Base-by-base conservation (phyloP, 2,797 vertebrate species). In the Onychomys torridus region DNA sequence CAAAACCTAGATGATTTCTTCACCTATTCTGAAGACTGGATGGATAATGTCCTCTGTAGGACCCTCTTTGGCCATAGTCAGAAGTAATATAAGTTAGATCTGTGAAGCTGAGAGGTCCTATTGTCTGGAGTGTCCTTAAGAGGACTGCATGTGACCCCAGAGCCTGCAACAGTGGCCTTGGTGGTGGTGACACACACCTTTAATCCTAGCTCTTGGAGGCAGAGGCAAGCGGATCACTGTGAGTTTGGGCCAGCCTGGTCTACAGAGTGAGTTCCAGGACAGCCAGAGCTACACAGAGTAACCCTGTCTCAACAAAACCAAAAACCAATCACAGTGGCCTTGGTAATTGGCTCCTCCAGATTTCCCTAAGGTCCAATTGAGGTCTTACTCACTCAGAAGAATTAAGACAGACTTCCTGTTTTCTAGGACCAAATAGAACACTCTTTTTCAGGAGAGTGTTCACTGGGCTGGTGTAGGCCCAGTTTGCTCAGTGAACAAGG, bases 51-150 rank as follows among this genome's bases (percentile, higher is more conserved):
- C 57, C 37, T 63, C 40, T 61, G 25, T 21, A 13, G 19, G 52
- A 52, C 55, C 10, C 9, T 59, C 57, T 29, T 43, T 61, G 81
- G 81, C 25, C 79, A 59, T 3, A 40, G 79, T 40, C 25, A 43
- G 37, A 83, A 40, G 81, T 29, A 83, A 63, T 1, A 8, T 63
- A 63, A 57, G 57, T 61, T 61, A 29, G 7, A 63, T 1, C n/a
- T 40, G 6, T 16, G 40, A n/a, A 82, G 57, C 23, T 61, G 3
- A 6, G 40, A 8, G 81, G 57, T 29, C 12, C 81, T 61, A 25
- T 61, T 10, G 37, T 61, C 14, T 25, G 1, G 25, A 1, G 11
- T 14, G 34, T 5, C 78, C 52, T 37, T 57, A 0, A 0, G 21
- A 57, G 34, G 34, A n/a, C 52, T 59, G 21, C 52, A 7, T 57